Percentiles rank a stretch among this genome's conserved stretches.
Conservation (phyloP, 1,140 invertebrate species). For the Sarcophaga bullata region DNA sequence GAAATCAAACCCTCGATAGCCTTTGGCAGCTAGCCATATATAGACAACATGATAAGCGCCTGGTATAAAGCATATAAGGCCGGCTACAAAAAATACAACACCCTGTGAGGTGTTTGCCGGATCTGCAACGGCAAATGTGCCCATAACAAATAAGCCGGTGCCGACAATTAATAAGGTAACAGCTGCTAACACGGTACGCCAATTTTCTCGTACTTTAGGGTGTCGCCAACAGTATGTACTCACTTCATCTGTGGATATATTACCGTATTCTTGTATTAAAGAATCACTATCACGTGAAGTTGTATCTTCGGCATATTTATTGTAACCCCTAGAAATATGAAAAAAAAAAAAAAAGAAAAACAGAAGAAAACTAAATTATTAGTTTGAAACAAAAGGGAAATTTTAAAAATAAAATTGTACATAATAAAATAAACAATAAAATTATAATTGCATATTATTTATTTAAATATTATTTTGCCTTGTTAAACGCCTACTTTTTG, state of each 20-base stretch:
- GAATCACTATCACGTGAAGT: slow-evolving; percentile 83
- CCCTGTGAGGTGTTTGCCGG: slow-evolving; percentile 78
- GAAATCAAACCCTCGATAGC: slow-evolving; percentile 82
- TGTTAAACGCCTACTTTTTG: not conserved
- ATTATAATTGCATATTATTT: not conserved
- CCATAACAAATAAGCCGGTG: slow-evolving; percentile 78
- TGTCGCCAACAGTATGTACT: slow-evolving; percentile 79
- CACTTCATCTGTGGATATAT: slow-evolving; percentile 70
- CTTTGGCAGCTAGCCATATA: slow-evolving; percentile 84
- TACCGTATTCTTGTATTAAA: slow-evolving; percentile 79
- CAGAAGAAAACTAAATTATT: slow-evolving; percentile 30
- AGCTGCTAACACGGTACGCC: slow-evolving; percentile 84
- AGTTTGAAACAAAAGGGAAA: not conserved
- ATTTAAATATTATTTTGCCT: not conserved
- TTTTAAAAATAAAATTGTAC: too few relatives aligned
- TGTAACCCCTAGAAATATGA: slow-evolving; percentile 71
- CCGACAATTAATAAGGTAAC: slow-evolving; percentile 80
- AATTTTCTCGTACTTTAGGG: slow-evolving; percentile 85
- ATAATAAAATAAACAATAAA: not conserved
- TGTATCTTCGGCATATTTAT: slow-evolving; percentile 74
- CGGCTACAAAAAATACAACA: slow-evolving; percentile 82
- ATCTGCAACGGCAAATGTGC: slow-evolving; percentile 76
- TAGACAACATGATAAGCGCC: slow-evolving; percentile 86
- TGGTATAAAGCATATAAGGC: slow-evolving; percentile 81
- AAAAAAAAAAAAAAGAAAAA: slow-evolving; percentile 44